Conservation (phyloP, 2,888 invertebrate genomes). For the Mechanitis messenoides region DNA sequence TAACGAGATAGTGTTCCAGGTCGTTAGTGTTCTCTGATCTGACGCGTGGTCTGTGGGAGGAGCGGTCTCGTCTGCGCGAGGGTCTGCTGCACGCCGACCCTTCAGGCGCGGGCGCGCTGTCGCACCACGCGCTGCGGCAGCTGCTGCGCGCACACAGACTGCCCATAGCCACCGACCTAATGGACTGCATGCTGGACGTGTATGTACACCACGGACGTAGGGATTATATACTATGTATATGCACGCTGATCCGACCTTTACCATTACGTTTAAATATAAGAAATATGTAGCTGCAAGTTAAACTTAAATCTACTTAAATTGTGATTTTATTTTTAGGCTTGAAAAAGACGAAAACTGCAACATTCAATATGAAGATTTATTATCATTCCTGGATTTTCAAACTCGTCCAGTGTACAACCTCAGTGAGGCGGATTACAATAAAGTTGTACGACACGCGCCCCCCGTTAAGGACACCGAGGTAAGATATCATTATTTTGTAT, state of each 20-base stretch:
- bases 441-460: slow-evolving; percentile 63
- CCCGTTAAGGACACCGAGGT: slow-evolving; percentile 66
- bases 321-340: slow-evolving; percentile 47
- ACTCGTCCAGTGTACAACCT: slow-evolving; percentile 62
- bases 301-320: background rate
- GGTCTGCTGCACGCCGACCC: slow-evolving; percentile 61
- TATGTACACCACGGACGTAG: slow-evolving; percentile 48
- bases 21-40: slow-evolving; percentile 83
- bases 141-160: slow-evolving; percentile 82
- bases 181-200: slow-evolving; percentile 83
- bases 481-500: background rate
- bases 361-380: slow-evolving; percentile 81
- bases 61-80: slow-evolving; percentile 65
- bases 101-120: slow-evolving; percentile 74
- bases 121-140: slow-evolving; percentile 77
- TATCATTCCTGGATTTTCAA: slow-evolving; percentile 83
- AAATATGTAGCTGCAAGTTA: no score
- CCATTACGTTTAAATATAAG: no score
- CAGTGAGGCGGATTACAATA: slow-evolving; percentile 53
- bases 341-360: slow-evolving; percentile 80
- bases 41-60: slow-evolving; percentile 84
- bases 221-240: no score
- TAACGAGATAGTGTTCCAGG: slow-evolving; percentile 47
- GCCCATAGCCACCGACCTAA: slow-evolving; percentile 80
- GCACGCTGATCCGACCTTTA: no score